Evolutionary conservation across 2,113 vertebrate species (phyloP), one percentile per base, ranked within the genome.

Genomic region (Perognathus longimembris): DNA sequence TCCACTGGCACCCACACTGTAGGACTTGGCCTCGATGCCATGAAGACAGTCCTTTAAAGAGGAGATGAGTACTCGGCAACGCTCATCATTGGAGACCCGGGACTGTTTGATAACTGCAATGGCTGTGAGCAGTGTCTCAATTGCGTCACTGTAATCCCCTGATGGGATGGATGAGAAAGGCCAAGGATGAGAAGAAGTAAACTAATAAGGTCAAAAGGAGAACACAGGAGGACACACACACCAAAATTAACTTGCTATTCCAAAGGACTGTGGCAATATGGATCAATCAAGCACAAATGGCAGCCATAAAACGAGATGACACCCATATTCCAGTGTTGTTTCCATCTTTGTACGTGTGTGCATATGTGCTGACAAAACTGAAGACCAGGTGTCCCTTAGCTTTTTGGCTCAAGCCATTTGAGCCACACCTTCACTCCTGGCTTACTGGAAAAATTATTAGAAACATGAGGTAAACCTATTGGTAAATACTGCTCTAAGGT

Each of bases 21-120:
- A 98, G 96, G 99, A 98, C 95, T 99, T 99, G 96, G 98, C 98
- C 95, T 99, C 99, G 24, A 99, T 99, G 90, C 99, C 99, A 30
- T 99, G 98, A 59, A 99, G 98, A 94, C 99, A 99, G 96, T 99
- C 99, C 96, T 99, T 99, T 77, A 99, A 98, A 42, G 99, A 99
- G 1, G 98, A 99, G 97, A 99, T 98, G 96, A 99, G 98, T 83
- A 99, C 98, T 59, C 98, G 98, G 97, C 99, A 99, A 21, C 99
- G 98, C 94, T 99, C 99, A 50, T 99, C 99, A 12, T 95, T 97
- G 74, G 98, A 99, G 15, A 99, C 99, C 14, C 98, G 98, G 6
- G 99, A 99, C 98, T 99, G 99, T 96, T 99, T 99, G 97, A 99
- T 99, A 93, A 99, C 98, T 0, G 99, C 99, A 36, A 99, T 99